These are phyloP conservation scores for Orbicella faveolata DNA, from an alignment of 64 coral and sea anemone genomes.

Conservation along the genomic window DNA sequence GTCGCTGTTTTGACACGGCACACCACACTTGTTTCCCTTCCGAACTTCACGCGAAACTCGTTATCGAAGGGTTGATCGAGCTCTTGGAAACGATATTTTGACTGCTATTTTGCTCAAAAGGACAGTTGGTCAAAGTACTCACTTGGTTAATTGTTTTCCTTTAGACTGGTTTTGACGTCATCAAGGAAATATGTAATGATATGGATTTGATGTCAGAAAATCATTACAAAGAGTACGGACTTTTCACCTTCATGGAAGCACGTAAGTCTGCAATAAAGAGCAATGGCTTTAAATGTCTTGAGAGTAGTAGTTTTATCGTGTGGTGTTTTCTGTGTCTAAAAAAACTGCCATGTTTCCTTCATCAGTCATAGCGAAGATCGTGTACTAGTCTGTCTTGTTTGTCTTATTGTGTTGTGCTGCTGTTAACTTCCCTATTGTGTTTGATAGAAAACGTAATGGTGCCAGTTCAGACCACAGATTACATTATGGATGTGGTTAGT, in stretches of 20 bases:
- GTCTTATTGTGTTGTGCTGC: background rate
- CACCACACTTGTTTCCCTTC: too few species aligned
- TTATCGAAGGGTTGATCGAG: too few species aligned
- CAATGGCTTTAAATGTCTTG: too few species aligned
- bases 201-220: slow-evolving; percentile 73
- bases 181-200: slow-evolving; percentile 91
- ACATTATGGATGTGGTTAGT: slow-evolving; percentile 94
- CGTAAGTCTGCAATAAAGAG: slow-evolving; percentile 42
- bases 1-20: too few species aligned
- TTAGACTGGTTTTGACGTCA: slow-evolving; percentile 91
- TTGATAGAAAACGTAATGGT: slow-evolving; percentile 81
- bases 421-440: background rate
- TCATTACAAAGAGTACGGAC: slow-evolving; percentile 85
- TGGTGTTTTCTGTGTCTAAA: too few species aligned
- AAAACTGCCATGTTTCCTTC: background rate
- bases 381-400: background rate
- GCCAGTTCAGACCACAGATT: slow-evolving; percentile 80
- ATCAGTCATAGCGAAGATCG: too few species aligned
- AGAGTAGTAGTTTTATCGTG: too few species aligned
- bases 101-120: too few species aligned
- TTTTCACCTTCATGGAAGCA: slow-evolving; percentile 74
- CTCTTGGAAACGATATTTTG: too few species aligned
- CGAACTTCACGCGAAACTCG: too few species aligned
- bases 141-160: background rate
- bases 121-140: too few species aligned